phyloP scores from a whole-genome alignment of 2,888 invertebrate species.

The Ashinkailepas kermadecensis region DNA sequence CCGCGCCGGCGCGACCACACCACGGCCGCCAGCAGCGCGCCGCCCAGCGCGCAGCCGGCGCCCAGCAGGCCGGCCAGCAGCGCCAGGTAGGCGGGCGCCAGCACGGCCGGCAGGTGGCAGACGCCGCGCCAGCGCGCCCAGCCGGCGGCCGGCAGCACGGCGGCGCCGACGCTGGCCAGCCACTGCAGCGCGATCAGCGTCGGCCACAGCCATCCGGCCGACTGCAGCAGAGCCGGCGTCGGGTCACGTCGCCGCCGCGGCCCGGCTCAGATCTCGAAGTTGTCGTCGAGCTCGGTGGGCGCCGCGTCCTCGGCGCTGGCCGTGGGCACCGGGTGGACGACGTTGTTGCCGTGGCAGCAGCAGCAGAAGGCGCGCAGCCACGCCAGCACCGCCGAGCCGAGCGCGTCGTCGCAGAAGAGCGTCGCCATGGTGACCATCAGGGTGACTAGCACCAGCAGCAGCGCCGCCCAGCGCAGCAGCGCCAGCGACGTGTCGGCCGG shows the following conservation, averaged over 20 bases:
- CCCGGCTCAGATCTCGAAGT: neutral
- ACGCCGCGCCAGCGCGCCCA: neutral
- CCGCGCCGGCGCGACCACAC: constrained; percentile 1
- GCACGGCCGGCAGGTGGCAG: neutral
- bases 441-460: neutral
- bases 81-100: neutral
- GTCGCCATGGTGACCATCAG: constrained; percentile 1
- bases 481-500: neutral
- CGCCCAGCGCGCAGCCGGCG: constrained; percentile 1
- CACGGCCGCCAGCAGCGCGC: neutral
- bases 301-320: neutral
- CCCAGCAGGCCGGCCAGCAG: constrained; percentile 11
- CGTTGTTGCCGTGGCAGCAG: constrained; percentile 8
- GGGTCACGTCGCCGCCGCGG: too few species aligned
- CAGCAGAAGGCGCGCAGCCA: constrained; percentile 13
- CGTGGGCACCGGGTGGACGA: neutral
- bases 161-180: neutral
- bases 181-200: neutral
- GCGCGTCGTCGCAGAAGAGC: constrained; percentile 10
- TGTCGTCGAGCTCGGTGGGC: constrained; percentile 10
- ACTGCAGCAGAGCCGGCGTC: neutral
- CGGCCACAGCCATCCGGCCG: constrained; percentile 15
- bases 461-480: constrained; percentile 12
- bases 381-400: constrained; percentile 7
- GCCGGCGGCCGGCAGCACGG: neutral